Evolutionary conservation across 1,140 invertebrate species (phyloP).

Genomic region (Heliothis subflexa): DNA sequence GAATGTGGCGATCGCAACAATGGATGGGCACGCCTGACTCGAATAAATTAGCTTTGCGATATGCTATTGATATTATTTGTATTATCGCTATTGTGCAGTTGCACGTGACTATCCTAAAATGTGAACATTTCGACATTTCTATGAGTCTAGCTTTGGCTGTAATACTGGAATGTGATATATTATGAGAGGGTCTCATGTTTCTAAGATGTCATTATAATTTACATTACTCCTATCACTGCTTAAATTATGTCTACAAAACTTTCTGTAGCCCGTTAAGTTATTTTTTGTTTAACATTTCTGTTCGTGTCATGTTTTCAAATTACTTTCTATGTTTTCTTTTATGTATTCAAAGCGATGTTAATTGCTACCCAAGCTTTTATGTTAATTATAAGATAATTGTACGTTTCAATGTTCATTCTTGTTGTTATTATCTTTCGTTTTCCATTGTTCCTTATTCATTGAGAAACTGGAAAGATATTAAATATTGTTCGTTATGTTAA

Average conservation of each 20-base stretch:
- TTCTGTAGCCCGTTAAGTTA: too few relatives aligned
- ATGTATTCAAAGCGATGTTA: neutral
- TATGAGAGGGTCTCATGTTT: neutral
- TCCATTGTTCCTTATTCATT: neutral
- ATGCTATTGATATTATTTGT: conserved; percentile 46
- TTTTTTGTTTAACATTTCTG: neutral
- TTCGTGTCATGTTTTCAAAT: neutral
- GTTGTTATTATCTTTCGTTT: neutral
- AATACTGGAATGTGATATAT: neutral
- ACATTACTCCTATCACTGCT: too few relatives aligned
- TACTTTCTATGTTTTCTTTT: neutral
- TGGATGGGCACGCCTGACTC: conserved; percentile 61
- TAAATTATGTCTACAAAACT: too few relatives aligned
- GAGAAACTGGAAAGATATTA: neutral
- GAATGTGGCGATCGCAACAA: conserved; percentile 69
- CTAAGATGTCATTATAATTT: too few relatives aligned
- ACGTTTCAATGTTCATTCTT: neutral
- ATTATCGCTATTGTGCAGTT: conserved; percentile 39
- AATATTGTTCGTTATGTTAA: too few relatives aligned
- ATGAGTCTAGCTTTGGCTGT: neutral
- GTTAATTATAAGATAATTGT: neutral
- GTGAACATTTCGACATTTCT: conserved; percentile 36
- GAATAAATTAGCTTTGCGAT: conserved; percentile 56
- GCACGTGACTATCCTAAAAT: conserved; percentile 45
- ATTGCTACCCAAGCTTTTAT: neutral